Percentiles rank a stretch among this genome's conserved stretches.
These are phyloP conservation scores for Furnarius figulus DNA, from an alignment of 2,113 vertebrate genomes.

Conservation along the genomic window DNA sequence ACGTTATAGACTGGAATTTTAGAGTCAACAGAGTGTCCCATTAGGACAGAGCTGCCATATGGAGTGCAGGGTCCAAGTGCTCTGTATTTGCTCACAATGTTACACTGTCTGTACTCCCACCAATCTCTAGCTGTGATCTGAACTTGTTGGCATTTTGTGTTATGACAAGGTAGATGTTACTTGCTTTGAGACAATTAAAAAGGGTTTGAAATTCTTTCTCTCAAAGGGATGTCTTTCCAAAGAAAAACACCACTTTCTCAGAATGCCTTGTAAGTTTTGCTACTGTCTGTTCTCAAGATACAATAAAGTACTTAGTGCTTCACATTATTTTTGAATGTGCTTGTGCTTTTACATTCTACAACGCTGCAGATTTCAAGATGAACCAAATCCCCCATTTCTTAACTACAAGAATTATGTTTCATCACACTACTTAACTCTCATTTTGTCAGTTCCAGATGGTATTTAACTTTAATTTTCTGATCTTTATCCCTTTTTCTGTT, in stretches of 20 bases:
- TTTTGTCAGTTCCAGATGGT: fast-evolving
- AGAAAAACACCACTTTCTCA: neutral
- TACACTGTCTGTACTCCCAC: neutral
- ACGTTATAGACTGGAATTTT: neutral
- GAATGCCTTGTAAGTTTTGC: neutral
- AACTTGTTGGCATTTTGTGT: neutral
- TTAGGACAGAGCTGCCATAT: neutral
- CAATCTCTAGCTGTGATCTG: neutral
- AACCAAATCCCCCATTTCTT: neutral
- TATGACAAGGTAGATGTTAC: neutral
- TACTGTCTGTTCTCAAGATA: neutral
- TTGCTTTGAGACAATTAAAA: neutral
- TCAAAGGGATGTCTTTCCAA: neutral
- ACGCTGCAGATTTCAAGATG: fast-evolving
- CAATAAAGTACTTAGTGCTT: constrained; percentile 33
- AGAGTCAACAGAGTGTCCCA: neutral
- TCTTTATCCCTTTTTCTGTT: neutral
- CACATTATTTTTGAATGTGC: neutral
- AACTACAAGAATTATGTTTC: neutral
- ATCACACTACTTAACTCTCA: neutral
- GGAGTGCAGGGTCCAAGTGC: neutral
- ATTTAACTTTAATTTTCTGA: neutral
- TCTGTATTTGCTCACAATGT: neutral
- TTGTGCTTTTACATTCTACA: neutral
- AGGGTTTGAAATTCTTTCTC: neutral